A percentile compares a stretch with the other conserved stretches of the same genome.
Conservation (phyloP, 2,888 invertebrate genomes). For the Creontiades dilutus region DNA sequence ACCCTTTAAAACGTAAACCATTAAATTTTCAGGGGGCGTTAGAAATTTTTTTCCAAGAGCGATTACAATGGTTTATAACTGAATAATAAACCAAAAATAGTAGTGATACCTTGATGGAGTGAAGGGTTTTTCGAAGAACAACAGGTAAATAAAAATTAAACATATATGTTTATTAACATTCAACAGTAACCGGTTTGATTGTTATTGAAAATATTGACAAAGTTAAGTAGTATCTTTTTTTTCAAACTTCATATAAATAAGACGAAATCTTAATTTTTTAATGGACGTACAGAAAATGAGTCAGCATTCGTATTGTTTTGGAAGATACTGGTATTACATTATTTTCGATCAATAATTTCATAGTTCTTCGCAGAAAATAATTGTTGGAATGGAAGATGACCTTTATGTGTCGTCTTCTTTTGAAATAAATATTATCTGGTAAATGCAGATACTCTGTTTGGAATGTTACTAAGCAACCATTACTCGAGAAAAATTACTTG, state of each 20-base stretch:
- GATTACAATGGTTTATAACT: no score
- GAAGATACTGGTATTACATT: not conserved
- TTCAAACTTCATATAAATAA: not conserved
- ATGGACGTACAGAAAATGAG: not conserved
- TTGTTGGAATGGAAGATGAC: no score
- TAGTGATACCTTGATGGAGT: not conserved
- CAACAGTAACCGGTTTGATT: conserved; percentile 69
- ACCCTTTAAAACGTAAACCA: no score
- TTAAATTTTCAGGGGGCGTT: no score
- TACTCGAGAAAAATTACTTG: conserved; percentile 49
- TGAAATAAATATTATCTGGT: conserved; percentile 15
- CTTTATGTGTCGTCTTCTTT: not conserved
- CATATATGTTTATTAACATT: conserved; percentile 69
- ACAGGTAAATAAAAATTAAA: conserved; percentile 50
- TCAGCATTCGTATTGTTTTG: not conserved
- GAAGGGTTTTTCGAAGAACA: not conserved
- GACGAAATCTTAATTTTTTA: not conserved
- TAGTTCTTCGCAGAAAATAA: no score
- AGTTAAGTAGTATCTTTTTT: conserved; percentile 10
- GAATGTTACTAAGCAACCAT: conserved; percentile 56
- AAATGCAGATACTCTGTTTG: conserved; percentile 47
- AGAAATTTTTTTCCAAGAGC: no score
- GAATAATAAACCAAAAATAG: no score
- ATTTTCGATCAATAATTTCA: no score
- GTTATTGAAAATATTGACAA: conserved; percentile 17